phyloP scores from a whole-genome alignment of 2,113 vertebrate genomes.

The Tragulus kanchil region DNA sequence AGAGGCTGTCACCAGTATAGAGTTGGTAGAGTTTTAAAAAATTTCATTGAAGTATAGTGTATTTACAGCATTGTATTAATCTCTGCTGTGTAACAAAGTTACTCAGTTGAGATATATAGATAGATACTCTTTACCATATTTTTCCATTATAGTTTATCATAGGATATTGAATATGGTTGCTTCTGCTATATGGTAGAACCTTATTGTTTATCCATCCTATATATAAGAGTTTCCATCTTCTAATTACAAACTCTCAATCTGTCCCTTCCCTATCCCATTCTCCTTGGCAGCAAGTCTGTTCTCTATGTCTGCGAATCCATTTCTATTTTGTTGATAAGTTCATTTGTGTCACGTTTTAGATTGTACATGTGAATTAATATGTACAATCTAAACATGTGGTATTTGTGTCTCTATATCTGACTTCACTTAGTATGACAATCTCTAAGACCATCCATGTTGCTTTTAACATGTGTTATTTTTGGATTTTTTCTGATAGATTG shows the following conservation, averaged over 20 bases:
- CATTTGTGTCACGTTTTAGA: not conserved
- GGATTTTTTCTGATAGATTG: not conserved
- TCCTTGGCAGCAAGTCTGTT: not conserved
- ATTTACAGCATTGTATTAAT: not conserved
- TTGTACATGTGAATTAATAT: not conserved
- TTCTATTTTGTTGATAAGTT: not conserved
- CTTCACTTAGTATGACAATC: not conserved
- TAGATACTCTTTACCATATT: no score
- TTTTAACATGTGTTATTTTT: no score
- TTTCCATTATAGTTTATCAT: not conserved
- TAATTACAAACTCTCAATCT: not conserved
- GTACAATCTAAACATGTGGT: not conserved
- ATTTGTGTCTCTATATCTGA: not conserved
- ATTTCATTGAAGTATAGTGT: not conserved
- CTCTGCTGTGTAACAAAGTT: not conserved
- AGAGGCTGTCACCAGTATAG: not conserved
- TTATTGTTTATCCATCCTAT: not conserved
- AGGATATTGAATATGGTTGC: not conserved
- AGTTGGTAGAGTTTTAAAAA: not conserved
- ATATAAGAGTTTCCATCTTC: not conserved
- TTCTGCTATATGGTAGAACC: not conserved
- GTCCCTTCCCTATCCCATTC: not conserved
- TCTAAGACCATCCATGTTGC: not conserved
- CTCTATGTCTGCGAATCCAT: not conserved
- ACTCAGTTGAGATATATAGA: not conserved